Evolutionary conservation across 1,140 invertebrate genomes (phyloP), one percentile per base, ranked within the genome.

Genomic region (Hypothenemus hampei): DNA sequence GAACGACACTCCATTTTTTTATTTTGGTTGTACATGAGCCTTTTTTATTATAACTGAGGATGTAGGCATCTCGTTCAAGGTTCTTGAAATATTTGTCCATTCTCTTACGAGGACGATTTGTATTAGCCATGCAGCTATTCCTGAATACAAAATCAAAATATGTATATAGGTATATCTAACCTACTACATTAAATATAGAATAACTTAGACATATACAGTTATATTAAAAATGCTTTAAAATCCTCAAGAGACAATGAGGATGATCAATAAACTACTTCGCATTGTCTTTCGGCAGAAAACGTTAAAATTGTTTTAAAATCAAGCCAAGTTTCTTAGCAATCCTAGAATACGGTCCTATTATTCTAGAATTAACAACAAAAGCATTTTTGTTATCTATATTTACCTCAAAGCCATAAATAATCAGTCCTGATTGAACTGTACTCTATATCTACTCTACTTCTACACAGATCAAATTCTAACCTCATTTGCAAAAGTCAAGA

Each of bases 31-130:
- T 53, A 13, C 20, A 26, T 15, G 41, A 21, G 4, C 50, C 50
- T 13, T 19, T 44, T 18, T 35, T 44, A 18, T 36, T 44, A 29
- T 22, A 40, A 7, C 29, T 22, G 7, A 53, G 50, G 19, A 44
- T 16, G 15, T 44, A 53, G 26, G 50, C 10, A 44, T 53, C 23
- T 35, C 19, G 35, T 35, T 44, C 26, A 22, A 35, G 7, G 16
- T 35, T 35, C 29, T 53, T 53, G 11, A 44, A 53, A 36, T 53
- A 53, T 24, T 31, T 18, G 29, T 53, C 50, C 50, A 53, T 53
- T 31, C 39, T 51, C 16, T 10, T 26, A 37, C 24, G 13, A 44
- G 50, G 29, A 44, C 16, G 13, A 20, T 22, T 26, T 11, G 36
- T 40, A 13, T 51, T 41, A 40, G 24, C 48, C 48, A 51, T 51